Conservation (phyloP, 2,888 invertebrate species). For the Pterostichus madidus region DNA sequence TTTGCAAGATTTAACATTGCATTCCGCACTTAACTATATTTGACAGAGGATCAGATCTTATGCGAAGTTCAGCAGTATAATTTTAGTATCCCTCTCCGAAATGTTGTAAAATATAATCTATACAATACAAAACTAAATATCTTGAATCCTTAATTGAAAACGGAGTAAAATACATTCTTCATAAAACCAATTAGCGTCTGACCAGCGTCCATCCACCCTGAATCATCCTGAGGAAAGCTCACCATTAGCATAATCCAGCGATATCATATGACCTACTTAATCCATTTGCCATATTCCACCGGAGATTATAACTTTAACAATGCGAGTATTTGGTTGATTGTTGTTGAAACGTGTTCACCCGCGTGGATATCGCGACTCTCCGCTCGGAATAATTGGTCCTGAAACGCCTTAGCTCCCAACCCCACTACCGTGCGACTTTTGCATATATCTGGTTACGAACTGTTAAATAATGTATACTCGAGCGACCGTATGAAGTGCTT, state of each 20-base stretch:
- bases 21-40: too few species aligned
- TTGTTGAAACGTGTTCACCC: slow-evolving; percentile 48
- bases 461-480: slow-evolving; percentile 55
- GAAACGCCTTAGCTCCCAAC: slow-evolving; percentile 5
- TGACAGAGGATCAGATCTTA: too few species aligned
- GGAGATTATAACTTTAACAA: slow-evolving; percentile 51
- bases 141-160: too few species aligned
- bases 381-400: slow-evolving; percentile 48
- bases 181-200: not conserved
- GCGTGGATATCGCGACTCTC: slow-evolving; percentile 27
- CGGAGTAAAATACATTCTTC: not conserved
- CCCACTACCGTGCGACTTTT: slow-evolving; percentile 39
- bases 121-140: too few species aligned
- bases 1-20: too few species aligned
- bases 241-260: slow-evolving; percentile 41
- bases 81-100: too few species aligned
- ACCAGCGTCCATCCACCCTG: not conserved
- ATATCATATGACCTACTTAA: slow-evolving; percentile 59
- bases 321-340: slow-evolving; percentile 41
- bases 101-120: too few species aligned
- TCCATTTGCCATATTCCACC: slow-evolving; percentile 36
- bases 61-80: too few species aligned
- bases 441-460: slow-evolving; percentile 57
- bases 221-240: slow-evolving; percentile 7
- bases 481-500: slow-evolving; percentile 58